Conservation (phyloP, 2,113 vertebrate genomes). For the Triplophysa rosa region DNA sequence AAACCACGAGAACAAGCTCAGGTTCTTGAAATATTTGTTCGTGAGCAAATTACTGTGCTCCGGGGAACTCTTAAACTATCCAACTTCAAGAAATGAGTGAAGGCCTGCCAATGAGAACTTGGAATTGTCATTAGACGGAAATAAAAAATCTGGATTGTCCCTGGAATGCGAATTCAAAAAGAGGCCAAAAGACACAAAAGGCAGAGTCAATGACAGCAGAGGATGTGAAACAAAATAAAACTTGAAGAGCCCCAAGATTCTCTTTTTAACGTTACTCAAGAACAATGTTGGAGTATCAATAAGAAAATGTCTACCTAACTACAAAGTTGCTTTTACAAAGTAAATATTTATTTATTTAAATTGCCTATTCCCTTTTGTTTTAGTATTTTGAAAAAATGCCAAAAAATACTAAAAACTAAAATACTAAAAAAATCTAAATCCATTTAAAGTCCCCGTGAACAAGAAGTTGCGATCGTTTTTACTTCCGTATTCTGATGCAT, state of each 20-base stretch:
- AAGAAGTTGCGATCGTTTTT: too few species aligned
- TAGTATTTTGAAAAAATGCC: too few species aligned
- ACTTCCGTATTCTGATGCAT: too few species aligned
- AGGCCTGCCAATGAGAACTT: conserved; percentile 36
- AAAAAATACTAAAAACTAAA: too few species aligned
- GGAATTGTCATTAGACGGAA: conserved; percentile 37
- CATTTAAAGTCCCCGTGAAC: too few species aligned
- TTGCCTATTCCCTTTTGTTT: too few species aligned
- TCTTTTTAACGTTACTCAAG: neutral
- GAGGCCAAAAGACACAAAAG: conserved; percentile 61
- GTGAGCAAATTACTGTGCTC: conserved; percentile 19
- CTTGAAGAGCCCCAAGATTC: too few species aligned
- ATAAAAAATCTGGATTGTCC: conserved; percentile 41
- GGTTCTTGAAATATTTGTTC: conserved; percentile 7
- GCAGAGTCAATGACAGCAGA: conserved; percentile 7
- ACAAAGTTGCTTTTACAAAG: too few species aligned
- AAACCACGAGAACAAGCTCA: conserved; percentile 18
- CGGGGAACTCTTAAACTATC: conserved; percentile 4
- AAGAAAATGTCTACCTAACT: neutral
- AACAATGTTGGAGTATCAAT: conserved; percentile 27
- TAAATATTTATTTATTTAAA: too few species aligned
- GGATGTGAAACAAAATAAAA: neutral
- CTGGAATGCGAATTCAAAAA: conserved; percentile 53
- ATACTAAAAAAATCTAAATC: too few species aligned
- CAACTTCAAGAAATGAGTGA: neutral